Evolutionary conservation across 2,888 invertebrate species (phyloP).

Genomic region (Polia nebulosa): DNA sequence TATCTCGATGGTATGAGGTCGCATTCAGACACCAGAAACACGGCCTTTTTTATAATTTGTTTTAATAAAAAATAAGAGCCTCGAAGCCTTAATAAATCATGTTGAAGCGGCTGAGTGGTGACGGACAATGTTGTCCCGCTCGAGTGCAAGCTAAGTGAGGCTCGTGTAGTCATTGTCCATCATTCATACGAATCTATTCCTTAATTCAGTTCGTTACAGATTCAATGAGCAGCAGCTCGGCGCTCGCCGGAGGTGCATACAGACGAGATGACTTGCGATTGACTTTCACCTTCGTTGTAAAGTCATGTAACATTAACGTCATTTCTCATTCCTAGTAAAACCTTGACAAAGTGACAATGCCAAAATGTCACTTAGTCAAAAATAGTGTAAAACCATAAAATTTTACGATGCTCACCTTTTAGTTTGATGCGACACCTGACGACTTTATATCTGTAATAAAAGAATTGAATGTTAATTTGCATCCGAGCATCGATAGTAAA

Average conservation of each 20-base stretch:
- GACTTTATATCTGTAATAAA: constrained; percentile 68
- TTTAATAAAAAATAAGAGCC: constrained; percentile 37
- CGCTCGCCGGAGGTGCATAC: constrained; percentile 70
- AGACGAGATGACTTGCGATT: constrained; percentile 74
- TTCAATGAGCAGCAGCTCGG: constrained; percentile 66
- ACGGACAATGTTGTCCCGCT: constrained; percentile 21
- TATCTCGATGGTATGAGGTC: constrained; percentile 41
- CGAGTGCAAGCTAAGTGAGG: constrained; percentile 37
- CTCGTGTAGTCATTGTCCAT: constrained; percentile 58
- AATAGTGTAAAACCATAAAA: constrained; percentile 44
- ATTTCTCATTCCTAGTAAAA: constrained; percentile 65
- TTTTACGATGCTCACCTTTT: constrained; percentile 67
- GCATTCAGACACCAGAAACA: constrained; percentile 51
- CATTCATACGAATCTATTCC: constrained; percentile 71
- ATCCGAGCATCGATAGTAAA: constrained; percentile 26
- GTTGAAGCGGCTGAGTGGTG: constrained; percentile 21
- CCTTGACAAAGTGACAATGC: constrained; percentile 42
- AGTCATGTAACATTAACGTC: constrained; percentile 74
- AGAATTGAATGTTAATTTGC: constrained; percentile 50
- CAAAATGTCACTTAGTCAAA: constrained; percentile 50
- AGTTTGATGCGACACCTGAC: constrained; percentile 60
- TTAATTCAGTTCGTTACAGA: constrained; percentile 72
- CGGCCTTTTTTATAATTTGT: constrained; percentile 11
- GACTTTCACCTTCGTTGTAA: constrained; percentile 77
- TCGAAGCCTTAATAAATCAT: constrained; percentile 36